These are phyloP conservation scores for Pteronotus mesoamericanus DNA, from an alignment of 2,797 vertebrate genomes.

Conservation along the genomic window DNA sequence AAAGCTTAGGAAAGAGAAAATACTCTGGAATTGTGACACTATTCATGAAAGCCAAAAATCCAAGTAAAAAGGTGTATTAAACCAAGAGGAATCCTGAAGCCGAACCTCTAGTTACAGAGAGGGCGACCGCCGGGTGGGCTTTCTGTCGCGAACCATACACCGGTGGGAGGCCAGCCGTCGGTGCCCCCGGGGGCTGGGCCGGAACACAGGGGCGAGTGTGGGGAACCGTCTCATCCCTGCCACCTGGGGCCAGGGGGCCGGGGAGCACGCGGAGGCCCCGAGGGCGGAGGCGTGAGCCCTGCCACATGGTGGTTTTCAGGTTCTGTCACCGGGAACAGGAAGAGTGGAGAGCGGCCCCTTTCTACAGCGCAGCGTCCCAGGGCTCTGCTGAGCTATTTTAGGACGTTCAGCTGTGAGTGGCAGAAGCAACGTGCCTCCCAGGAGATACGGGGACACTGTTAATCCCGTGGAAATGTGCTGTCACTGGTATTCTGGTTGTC, in stretches of 20 bases:
- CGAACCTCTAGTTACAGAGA: background rate
- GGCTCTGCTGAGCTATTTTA: background rate
- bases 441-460: background rate
- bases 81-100: background rate
- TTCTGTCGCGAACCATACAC: background rate
- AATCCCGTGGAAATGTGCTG: background rate
- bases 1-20: background rate
- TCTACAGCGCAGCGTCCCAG: background rate
- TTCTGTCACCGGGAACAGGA: background rate
- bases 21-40: background rate
- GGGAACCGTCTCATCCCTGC: background rate
- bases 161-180: accelerated
- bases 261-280: background rate
- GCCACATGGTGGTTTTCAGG: background rate
- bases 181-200: accelerated
- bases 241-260: background rate
- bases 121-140: accelerated
- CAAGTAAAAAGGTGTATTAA: background rate
- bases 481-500: background rate
- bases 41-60: background rate
- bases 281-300: accelerated
- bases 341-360: accelerated
- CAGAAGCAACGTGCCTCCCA: background rate
- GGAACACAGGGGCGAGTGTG: background rate
- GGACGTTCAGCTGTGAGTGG: background rate